phyloP scores from a whole-genome alignment of 2,113 vertebrate genomes.

The Malurus elegans region DNA sequence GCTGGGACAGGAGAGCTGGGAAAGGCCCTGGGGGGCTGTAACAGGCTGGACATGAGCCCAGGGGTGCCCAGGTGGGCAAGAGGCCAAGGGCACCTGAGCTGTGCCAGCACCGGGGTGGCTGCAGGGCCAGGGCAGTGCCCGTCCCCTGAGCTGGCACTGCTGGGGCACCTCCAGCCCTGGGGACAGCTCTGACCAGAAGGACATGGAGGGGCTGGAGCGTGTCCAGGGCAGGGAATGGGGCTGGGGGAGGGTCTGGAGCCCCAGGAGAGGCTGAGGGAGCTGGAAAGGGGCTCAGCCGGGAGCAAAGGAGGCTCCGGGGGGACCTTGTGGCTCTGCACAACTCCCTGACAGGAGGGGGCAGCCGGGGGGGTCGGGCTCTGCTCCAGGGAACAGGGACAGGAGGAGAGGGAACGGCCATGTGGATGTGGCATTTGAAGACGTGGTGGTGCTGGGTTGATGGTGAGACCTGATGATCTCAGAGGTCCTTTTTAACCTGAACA shows the following conservation, averaged over 20 bases:
- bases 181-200: not conserved
- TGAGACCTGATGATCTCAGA: not conserved
- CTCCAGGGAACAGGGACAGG: not conserved
- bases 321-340: not conserved
- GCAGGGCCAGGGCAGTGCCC: not conserved
- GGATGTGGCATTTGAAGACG: not conserved
- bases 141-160: not conserved
- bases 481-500: not conserved
- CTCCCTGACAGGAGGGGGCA: not conserved
- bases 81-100: not conserved
- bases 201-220: fast-evolving
- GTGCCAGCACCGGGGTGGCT: not conserved
- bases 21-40: not conserved
- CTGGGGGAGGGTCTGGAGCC: not conserved
- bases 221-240: not conserved
- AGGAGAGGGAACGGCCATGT: fast-evolving
- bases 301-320: not conserved
- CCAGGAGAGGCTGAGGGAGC: too few species aligned
- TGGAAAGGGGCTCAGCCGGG: not conserved
- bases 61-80: not conserved
- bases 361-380: fast-evolving
- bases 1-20: not conserved
- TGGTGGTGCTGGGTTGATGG: not conserved
- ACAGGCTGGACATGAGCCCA: not conserved
- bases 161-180: not conserved